These are phyloP conservation scores for Leptoteleia sp. DNA, from an alignment of 1,140 invertebrate genomes.

Conservation along the genomic window DNA sequence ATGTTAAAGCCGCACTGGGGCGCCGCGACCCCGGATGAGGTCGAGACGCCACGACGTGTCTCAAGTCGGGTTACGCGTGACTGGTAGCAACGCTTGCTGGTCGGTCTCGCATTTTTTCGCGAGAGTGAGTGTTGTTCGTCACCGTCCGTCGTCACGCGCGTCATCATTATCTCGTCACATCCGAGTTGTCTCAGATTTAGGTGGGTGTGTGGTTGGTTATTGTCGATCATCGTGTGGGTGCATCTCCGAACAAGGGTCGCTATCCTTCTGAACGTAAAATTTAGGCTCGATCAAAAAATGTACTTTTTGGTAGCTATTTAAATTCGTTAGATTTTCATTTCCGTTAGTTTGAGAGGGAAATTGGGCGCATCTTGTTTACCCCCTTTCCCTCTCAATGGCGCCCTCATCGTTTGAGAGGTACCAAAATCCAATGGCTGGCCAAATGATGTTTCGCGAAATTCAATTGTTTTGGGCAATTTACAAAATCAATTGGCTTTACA, in stretches of 20 bases:
- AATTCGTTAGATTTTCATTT: constrained; percentile 37
- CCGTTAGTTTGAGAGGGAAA: constrained; percentile 51
- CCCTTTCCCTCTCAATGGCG: constrained; percentile 59
- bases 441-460: constrained; percentile 58
- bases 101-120: constrained; percentile 4
- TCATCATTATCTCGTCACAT: constrained; percentile 63
- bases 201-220: constrained; percentile 53
- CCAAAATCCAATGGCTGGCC: constrained; percentile 38
- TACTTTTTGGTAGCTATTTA: constrained; percentile 26
- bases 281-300: constrained; percentile 39
- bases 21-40: constrained; percentile 10
- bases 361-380: neutral
- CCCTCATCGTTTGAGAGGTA: constrained; percentile 34
- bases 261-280: constrained; percentile 64
- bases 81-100: constrained; percentile 7
- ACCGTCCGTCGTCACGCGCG: constrained; percentile 46
- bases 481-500: constrained; percentile 83
- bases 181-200: constrained; percentile 58
- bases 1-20: constrained; percentile 75
- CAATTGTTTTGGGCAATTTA: constrained; percentile 76
- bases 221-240: constrained; percentile 72
- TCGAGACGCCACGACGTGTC: constrained; percentile 32
- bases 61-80: constrained; percentile 37
- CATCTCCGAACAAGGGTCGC: constrained; percentile 78
- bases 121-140: constrained; percentile 10